Conservation (phyloP, 2,888 invertebrate species). For the Drosophila meridiana region DNA sequence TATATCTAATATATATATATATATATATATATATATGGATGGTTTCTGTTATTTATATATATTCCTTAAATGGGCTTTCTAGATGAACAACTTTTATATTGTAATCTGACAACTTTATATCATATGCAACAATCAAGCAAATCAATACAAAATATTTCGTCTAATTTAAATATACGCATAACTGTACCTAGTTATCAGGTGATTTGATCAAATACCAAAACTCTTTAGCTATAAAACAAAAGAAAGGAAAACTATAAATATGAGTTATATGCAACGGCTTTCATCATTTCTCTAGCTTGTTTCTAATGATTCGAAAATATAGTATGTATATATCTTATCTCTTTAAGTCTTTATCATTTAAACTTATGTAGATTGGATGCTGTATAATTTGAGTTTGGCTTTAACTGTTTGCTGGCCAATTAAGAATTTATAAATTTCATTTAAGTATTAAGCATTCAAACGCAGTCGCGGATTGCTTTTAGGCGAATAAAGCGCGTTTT, state of each 20-base stretch:
- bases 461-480: conserved; percentile 15
- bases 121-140: no score
- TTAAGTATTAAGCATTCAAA: conserved; percentile 26
- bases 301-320: conserved; percentile 3
- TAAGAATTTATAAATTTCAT: conserved; percentile 18
- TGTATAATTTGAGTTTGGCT: not conserved
- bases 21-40: not conserved
- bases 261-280: not conserved
- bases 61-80: not conserved
- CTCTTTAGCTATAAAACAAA: not conserved
- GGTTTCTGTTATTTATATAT: not conserved
- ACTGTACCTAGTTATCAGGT: not conserved
- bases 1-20: no score
- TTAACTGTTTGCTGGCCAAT: conserved; percentile 1
- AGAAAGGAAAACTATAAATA: not conserved
- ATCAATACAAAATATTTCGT: no score
- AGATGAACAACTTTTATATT: no score
- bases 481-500: conserved; percentile 40
- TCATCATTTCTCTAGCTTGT: not conserved
- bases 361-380: not conserved
- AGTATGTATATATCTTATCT: not conserved
- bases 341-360: not conserved
- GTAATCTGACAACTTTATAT: no score
- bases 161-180: not conserved
- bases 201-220: not conserved